phyloP scores from a whole-genome alignment of 37 sponge, comb jelly and placozoan species.

The Petrosia ficiformis region DNA sequence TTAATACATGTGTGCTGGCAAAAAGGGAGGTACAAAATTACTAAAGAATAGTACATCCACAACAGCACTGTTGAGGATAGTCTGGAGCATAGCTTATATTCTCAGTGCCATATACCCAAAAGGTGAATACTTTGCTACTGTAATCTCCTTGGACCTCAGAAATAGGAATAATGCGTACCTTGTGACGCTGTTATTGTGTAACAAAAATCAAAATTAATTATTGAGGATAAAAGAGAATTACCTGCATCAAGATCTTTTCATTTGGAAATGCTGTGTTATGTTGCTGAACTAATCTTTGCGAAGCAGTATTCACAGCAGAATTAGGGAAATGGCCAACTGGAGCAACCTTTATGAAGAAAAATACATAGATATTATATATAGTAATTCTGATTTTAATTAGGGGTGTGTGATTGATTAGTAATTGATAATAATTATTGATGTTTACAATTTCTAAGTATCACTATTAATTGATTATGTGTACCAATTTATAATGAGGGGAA shows the following conservation, averaged over 20 bases:
- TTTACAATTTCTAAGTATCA: too few relatives aligned
- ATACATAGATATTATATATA: neutral
- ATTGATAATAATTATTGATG: neutral
- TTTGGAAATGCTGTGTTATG: constrained; percentile 43
- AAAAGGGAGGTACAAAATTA: too few relatives aligned
- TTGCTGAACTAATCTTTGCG: constrained; percentile 43
- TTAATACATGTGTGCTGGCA: too few relatives aligned
- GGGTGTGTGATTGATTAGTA: neutral
- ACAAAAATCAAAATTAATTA: neutral
- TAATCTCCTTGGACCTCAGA: constrained; percentile 37
- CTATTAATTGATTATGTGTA: too few relatives aligned
- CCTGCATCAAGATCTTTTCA: constrained; percentile 65
- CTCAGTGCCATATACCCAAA: constrained; percentile 67
- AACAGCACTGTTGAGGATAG: constrained; percentile 79
- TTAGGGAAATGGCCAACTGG: constrained; percentile 59
- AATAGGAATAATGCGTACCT: constrained; percentile 64
- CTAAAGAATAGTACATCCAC: constrained; percentile 72
- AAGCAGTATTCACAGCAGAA: constrained; percentile 52
- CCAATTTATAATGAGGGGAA: too few relatives aligned
- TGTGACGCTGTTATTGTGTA: constrained; percentile 47
- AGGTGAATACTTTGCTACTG: constrained; percentile 40
- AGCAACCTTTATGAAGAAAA: constrained; percentile 32
- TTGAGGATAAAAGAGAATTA: constrained; percentile 1
- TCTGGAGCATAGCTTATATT: constrained; percentile 39
- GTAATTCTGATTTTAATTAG: neutral